These are phyloP conservation scores for Tricholaema leucomelas DNA, from an alignment of 2,113 vertebrate species.

Conservation along the genomic window DNA sequence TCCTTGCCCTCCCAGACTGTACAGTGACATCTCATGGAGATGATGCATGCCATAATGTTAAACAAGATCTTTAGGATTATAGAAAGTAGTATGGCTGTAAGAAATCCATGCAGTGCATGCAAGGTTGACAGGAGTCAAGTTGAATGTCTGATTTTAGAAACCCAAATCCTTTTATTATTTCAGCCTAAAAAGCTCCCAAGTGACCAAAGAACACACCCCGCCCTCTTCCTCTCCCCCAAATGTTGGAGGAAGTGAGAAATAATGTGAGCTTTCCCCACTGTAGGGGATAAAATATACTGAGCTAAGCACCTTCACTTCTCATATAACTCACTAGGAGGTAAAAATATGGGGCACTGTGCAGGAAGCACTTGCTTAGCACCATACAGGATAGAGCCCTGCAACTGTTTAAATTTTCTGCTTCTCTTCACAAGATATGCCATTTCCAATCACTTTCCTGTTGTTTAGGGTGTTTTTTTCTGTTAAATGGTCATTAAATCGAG, in stretches of 20 bases:
- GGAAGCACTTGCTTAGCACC: not conserved
- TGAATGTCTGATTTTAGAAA: not conserved
- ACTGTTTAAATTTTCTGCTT: not conserved
- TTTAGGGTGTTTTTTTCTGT: not conserved
- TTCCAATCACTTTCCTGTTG: not conserved
- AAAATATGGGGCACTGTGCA: not conserved
- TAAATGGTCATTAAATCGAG: not conserved
- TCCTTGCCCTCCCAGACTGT: not conserved
- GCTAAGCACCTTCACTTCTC: not conserved
- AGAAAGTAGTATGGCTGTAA: not conserved
- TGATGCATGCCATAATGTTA: not conserved
- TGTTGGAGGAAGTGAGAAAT: not conserved
- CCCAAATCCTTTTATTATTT: not conserved
- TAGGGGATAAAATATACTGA: not conserved
- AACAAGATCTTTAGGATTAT: not conserved
- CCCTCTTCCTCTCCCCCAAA: too few relatives aligned
- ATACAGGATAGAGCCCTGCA: not conserved
- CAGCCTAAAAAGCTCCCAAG: not conserved
- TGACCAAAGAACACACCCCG: not conserved
- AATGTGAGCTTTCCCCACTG: not conserved
- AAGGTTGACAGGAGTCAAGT: not conserved
- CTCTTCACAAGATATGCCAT: not conserved
- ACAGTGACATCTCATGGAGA: not conserved
- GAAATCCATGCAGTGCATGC: fast-evolving
- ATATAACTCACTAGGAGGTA: not conserved